Evolutionary conservation across 2,888 invertebrate genomes (phyloP), one percentile per base, ranked within the genome.

Genomic region (Molorchus minor): DNA sequence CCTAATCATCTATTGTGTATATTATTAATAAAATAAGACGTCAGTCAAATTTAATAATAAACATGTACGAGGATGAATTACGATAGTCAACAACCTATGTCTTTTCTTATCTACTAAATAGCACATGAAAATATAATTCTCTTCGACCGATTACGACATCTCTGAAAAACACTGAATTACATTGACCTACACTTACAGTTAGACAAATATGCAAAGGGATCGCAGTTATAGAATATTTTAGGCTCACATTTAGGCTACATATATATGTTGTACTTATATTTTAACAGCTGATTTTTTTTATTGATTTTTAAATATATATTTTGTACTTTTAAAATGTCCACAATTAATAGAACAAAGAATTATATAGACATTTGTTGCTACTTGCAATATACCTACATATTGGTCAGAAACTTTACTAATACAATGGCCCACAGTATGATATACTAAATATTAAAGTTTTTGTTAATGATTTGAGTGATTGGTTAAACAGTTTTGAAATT

Each of bases 191-290:
- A 63, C 56, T 54, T 45, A 58, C 61, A 63, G 55, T 54, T 58
- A 63, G 63, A 60, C 60, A 63, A 58, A 45, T 59, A 63, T 61
- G 61, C 58, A 56, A 61, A 56, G 62, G 57, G 56, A 59, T 58
- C 59, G 56, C 58, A 53, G 58, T 40, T 57, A 46, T 25, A 45
- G 44, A 43, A 53, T 43, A 45, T 54, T 53, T 63, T 68, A 67
- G 68, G 66, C 66, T 65, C 63, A 65, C 58, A 67, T 58, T 56
- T 68, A 68, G 66, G 68, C 67, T 67, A 65, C 62, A 60, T 56
- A 51, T 56, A 49, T 15, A 61, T 44, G 44, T 44, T 56, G 53
- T 40, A 46, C 43, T 30, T 44, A 35, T 5, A 7, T 35, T 35
- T 47, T 47, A 47, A 21, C 38, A 29, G 49, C 49, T 49, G 49